These are phyloP conservation scores for Oxyura jamaicensis DNA, from an alignment of 2,113 vertebrate species.

Conservation along the genomic window DNA sequence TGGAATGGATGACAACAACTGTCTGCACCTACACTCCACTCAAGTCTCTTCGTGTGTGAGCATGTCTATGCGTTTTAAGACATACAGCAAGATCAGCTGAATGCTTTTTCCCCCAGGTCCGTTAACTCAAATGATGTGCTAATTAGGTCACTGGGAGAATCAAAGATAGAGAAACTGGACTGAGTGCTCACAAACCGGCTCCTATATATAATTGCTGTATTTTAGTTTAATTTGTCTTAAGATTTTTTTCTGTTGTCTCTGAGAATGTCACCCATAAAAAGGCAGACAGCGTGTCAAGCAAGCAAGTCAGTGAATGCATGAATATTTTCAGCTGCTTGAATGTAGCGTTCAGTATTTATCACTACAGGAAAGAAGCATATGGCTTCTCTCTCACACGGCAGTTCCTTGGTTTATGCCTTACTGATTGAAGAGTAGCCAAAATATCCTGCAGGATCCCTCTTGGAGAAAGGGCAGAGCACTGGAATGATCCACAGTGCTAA, in stretches of 20 bases:
- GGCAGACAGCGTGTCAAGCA: neutral
- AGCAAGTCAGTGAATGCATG: neutral
- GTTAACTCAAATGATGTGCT: neutral
- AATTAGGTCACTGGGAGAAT: conserved; percentile 40
- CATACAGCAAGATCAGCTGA: neutral
- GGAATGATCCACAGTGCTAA: rapidly evolving
- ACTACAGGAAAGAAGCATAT: neutral
- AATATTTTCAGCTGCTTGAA: neutral
- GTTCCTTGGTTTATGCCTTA: neutral
- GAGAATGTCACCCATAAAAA: conserved; percentile 10
- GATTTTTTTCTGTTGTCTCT: neutral
- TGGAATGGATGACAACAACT: neutral
- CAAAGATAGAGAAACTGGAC: neutral
- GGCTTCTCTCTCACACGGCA: conserved; percentile 42
- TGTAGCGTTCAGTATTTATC: conserved; percentile 9
- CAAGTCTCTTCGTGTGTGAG: neutral
- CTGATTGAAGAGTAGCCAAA: neutral
- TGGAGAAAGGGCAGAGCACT: neutral
- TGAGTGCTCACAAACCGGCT: neutral
- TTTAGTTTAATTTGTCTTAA: conserved; percentile 6
- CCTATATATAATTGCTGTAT: neutral
- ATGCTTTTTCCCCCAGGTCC: neutral
- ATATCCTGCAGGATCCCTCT: neutral
- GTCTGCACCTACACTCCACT: neutral
- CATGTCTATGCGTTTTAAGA: neutral